phyloP scores from a whole-genome alignment of 2,797 vertebrate genomes.

The Gymnopithys bicolor region DNA sequence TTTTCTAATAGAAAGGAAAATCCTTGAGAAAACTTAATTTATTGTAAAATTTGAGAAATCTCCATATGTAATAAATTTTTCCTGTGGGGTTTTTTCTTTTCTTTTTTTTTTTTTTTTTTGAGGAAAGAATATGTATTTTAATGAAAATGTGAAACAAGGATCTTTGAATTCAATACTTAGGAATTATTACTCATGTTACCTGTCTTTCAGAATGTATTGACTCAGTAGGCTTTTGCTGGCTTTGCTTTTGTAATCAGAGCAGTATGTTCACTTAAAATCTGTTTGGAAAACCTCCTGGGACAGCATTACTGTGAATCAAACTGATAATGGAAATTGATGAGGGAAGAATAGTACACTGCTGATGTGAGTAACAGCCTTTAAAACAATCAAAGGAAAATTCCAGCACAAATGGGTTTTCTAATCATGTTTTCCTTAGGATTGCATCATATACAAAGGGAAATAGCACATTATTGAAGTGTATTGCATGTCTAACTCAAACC shows the following conservation, averaged over 20 bases:
- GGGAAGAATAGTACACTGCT: background rate
- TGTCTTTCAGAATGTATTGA: background rate
- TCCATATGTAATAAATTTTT: background rate
- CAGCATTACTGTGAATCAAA: background rate
- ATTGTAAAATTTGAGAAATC: background rate
- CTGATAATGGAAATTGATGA: conserved; percentile 27
- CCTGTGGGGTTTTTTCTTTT: too few relatives aligned
- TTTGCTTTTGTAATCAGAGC: background rate
- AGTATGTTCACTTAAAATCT: background rate
- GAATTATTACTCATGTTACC: background rate
- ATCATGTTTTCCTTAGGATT: conserved; percentile 16
- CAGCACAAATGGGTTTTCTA: background rate
- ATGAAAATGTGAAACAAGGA: background rate
- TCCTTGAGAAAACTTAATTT: background rate
- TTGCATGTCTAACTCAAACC: conserved; percentile 16
- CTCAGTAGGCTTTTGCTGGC: background rate
- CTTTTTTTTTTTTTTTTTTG: background rate
- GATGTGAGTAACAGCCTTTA: conserved; percentile 8
- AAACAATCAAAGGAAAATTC: conserved; percentile 13
- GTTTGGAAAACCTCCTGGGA: background rate
- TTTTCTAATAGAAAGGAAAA: background rate
- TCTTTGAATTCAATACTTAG: background rate
- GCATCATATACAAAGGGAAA: background rate
- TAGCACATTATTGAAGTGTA: background rate
- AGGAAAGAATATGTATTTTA: background rate